Percentiles rank a stretch among this genome's conserved stretches.
Evolutionary conservation across 2,888 invertebrate species (phyloP).

Genomic region (Omphaloscelis lunosa): DNA sequence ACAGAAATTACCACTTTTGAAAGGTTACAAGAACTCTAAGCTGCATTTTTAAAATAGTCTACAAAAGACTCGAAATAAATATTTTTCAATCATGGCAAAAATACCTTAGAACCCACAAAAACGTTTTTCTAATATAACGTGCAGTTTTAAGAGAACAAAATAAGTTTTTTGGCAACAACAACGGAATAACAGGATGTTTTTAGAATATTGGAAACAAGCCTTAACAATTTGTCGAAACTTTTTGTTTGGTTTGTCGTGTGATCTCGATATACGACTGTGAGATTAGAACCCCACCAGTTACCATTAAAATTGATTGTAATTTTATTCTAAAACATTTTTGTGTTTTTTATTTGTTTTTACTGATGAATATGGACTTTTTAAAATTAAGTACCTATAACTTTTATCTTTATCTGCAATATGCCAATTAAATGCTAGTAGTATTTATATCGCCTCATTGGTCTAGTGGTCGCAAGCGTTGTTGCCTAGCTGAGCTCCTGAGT

Average conservation of each 20-base stretch:
- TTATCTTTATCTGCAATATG: neutral
- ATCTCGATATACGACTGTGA: neutral
- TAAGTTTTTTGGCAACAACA: neutral
- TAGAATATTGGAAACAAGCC: neutral
- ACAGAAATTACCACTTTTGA: neutral
- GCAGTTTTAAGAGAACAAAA: neutral
- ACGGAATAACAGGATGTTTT: neutral
- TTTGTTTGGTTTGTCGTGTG: constrained; percentile 6
- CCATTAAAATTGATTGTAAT: neutral
- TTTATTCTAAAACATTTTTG: neutral
- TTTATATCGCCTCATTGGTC: too few relatives aligned
- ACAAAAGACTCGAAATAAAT: neutral
- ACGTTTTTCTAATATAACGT: neutral
- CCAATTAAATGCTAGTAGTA: too few relatives aligned
- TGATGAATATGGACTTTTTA: neutral
- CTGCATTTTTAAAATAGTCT: neutral
- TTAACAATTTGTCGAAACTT: constrained; percentile 6
- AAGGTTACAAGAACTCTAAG: neutral
- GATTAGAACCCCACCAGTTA: neutral
- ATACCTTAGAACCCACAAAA: neutral
- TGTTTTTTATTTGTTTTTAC: neutral
- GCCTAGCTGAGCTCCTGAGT: neutral
- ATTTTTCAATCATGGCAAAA: neutral
- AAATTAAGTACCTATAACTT: neutral
- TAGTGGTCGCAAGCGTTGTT: neutral